Evolutionary conservation across 2,113 vertebrate genomes (phyloP).

Genomic region (Anhinga anhinga): DNA sequence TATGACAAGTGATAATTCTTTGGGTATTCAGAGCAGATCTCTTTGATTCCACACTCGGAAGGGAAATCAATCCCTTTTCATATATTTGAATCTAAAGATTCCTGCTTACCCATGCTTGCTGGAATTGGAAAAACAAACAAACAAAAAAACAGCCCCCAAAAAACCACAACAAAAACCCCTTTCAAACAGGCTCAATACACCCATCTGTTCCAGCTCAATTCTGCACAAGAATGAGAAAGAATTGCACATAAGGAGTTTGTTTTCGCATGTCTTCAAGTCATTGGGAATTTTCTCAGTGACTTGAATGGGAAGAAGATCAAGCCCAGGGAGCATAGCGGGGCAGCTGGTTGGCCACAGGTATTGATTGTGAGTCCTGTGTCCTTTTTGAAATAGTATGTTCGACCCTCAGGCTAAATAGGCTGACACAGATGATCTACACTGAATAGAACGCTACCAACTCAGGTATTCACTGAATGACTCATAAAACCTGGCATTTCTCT

Average conservation of each 20-base stretch:
- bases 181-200: neutral
- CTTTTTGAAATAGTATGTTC: neutral
- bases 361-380: neutral
- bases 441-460: neutral
- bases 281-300: neutral
- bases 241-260: neutral
- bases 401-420: neutral
- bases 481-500: neutral
- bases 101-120: neutral
- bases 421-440: neutral
- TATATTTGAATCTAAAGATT: neutral
- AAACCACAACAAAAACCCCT: rapidly evolving
- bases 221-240: neutral
- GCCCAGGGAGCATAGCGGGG: neutral
- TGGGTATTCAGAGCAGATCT: neutral
- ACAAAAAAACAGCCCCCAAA: neutral
- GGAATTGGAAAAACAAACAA: neutral
- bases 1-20: neutral
- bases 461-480: neutral
- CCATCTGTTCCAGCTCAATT: neutral
- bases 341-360: neutral
- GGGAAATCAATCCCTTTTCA: neutral
- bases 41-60: neutral
- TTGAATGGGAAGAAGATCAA: neutral
- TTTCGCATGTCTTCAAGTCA: neutral